Evolutionary conservation across 2,797 vertebrate genomes (phyloP).

Genomic region (Acipenser ruthenus): DNA sequence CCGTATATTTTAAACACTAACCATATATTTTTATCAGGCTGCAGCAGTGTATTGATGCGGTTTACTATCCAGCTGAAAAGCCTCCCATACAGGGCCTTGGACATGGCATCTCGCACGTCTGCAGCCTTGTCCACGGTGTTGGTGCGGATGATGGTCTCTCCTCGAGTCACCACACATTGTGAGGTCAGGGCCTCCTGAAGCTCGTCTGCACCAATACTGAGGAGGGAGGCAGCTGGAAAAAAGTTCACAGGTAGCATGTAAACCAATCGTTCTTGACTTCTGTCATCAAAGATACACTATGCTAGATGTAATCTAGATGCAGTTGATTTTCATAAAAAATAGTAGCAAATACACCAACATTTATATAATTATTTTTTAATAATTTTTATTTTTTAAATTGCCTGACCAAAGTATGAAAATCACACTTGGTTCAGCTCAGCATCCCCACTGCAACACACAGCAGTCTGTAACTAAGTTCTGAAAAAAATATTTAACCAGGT

Average conservation of each 20-base stretch:
- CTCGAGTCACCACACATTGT: conserved; percentile 85
- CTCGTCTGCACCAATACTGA: conserved; percentile 85
- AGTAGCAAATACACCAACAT: too few relatives aligned
- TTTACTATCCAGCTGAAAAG: conserved; percentile 99
- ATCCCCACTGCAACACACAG: too few relatives aligned
- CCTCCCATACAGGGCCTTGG: conserved; percentile 90
- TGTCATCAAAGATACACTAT: too few relatives aligned
- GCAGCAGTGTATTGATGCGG: conserved; percentile 88
- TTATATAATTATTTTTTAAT: too few relatives aligned
- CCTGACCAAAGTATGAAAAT: too few relatives aligned
- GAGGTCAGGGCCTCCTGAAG: conserved; percentile 92
- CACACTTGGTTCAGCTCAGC: too few relatives aligned
- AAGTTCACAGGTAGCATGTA: neutral
- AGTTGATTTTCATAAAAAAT: too few relatives aligned
- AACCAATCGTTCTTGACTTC: too few relatives aligned
- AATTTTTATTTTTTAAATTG: too few relatives aligned
- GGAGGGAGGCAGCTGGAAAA: conserved; percentile 75
- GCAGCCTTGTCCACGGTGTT: conserved; percentile 92
- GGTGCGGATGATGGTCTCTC: conserved; percentile 91
- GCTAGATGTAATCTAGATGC: too few relatives aligned
- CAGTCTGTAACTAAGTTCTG: too few relatives aligned
- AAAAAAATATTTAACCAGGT: too few relatives aligned
- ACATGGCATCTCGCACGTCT: conserved; percentile 94
- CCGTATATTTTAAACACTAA: conserved; percentile 38
- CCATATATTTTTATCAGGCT: conserved; percentile 89